phyloP scores from a whole-genome alignment of 2,797 vertebrate genomes.

The Gorsachius magnificus region DNA sequence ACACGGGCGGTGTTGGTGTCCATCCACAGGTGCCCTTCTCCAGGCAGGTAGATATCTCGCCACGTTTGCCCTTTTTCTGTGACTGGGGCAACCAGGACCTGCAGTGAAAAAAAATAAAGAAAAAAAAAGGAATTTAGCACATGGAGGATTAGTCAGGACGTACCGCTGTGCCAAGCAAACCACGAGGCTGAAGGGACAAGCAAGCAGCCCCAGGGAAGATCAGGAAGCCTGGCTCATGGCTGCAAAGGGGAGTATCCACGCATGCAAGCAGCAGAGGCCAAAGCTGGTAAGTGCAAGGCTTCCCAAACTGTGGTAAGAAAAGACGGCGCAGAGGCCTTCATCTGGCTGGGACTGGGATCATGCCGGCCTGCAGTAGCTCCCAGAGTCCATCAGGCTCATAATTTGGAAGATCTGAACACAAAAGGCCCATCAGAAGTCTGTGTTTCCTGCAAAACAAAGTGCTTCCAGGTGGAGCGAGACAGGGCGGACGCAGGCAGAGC shows the following conservation, averaged over 20 bases:
- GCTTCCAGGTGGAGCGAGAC: background rate
- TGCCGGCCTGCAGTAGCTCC: background rate
- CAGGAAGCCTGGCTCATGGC: background rate
- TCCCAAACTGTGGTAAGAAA: background rate
- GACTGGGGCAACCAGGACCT: conserved; percentile 91
- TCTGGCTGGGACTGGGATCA: no score
- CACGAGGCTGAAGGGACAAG: background rate
- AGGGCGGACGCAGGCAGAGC: background rate
- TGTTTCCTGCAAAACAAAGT: background rate
- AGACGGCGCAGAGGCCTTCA: background rate
- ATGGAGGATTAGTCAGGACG: no score
- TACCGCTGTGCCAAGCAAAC: rapidly evolving
- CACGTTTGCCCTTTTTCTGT: conserved; percentile 80
- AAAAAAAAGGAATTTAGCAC: background rate
- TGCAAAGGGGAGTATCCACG: rapidly evolving
- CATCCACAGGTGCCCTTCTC: conserved; percentile 84
- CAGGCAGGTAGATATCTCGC: conserved; percentile 89
- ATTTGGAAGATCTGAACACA: background rate
- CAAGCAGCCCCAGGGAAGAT: background rate
- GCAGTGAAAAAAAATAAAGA: background rate
- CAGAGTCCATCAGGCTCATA: no score
- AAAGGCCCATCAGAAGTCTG: background rate
- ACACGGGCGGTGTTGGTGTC: conserved; percentile 83
- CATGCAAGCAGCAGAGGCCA: background rate
- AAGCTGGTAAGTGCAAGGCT: background rate